phyloP scores from a whole-genome alignment of 2,888 invertebrate species.

The Hemicrepidius hirtus region DNA sequence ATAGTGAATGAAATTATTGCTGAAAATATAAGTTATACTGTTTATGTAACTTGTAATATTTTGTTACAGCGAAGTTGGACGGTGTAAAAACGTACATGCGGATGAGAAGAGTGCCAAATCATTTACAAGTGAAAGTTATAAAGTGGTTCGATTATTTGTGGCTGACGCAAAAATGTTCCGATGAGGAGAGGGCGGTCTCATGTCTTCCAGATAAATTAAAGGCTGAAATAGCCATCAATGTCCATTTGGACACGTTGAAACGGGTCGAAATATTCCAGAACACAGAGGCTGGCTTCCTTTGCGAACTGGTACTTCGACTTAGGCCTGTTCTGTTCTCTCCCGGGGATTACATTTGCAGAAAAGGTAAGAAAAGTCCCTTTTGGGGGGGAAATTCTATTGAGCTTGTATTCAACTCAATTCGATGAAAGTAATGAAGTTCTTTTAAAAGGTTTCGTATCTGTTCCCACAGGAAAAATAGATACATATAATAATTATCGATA shows the following conservation, averaged over 20 bases:
- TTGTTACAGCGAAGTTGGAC: conserved; percentile 94
- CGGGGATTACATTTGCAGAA: conserved; percentile 98
- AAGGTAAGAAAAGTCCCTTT: conserved; percentile 81
- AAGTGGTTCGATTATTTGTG: conserved; percentile 99
- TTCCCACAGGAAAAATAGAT: not conserved
- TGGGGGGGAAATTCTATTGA: conserved; percentile 5
- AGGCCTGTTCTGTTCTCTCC: conserved; percentile 98
- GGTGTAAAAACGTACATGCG: conserved; percentile 99
- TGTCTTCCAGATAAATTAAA: conserved; percentile 98
- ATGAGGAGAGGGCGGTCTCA: conserved; percentile 96
- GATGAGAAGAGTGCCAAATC: conserved; percentile 95
- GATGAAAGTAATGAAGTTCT: conserved; percentile 19
- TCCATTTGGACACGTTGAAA: conserved; percentile 97
- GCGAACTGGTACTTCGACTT: conserved; percentile 95
- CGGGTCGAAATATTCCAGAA: conserved; percentile 99
- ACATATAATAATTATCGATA: not conserved
- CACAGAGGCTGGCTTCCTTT: conserved; percentile 98
- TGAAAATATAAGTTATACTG: not conserved
- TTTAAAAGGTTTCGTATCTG: conserved; percentile 6
- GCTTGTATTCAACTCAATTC: not conserved
- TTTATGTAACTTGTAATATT: conserved; percentile 27
- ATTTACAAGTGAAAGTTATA: conserved; percentile 97
- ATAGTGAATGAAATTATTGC: conserved; percentile 5
- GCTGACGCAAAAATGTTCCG: conserved; percentile 98
- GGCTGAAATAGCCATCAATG: conserved; percentile 99